Conservation (phyloP, 1,140 invertebrate species). For the Drosophila murphyi region DNA sequence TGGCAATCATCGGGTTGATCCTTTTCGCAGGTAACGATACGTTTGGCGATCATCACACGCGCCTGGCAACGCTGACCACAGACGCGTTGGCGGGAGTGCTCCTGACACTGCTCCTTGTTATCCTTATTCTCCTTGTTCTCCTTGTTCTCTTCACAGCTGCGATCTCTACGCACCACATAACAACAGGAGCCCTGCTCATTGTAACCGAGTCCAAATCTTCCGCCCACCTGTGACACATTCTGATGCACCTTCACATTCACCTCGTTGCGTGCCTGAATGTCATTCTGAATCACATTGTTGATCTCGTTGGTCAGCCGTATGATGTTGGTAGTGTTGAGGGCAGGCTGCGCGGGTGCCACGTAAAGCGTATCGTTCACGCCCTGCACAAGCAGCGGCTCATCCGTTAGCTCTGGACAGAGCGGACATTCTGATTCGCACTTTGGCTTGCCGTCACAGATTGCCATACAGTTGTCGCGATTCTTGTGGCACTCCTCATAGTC, state of each 20-base stretch:
- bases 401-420: conserved; percentile 61
- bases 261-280: conserved; percentile 56
- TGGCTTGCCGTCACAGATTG: conserved; percentile 20
- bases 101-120: conserved; percentile 33
- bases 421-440: conserved; percentile 58
- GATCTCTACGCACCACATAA: conserved; percentile 48
- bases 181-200: conserved; percentile 72
- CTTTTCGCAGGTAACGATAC: conserved; percentile 52
- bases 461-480: conserved; percentile 56
- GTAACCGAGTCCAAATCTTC: conserved; percentile 72
- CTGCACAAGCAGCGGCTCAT: conserved; percentile 70
- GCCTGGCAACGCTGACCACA: conserved; percentile 68
- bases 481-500: conserved; percentile 68
- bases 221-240: conserved; percentile 70
- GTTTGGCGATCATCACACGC: conserved; percentile 67
- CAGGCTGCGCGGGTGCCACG: conserved; percentile 22
- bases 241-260: conserved; percentile 65
- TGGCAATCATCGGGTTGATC: conserved; percentile 42
- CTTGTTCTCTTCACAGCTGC: conserved; percentile 40
- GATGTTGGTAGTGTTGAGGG: conserved; percentile 73
- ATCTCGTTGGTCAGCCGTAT: conserved; percentile 75
- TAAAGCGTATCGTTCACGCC: conserved; percentile 69
- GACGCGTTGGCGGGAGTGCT: conserved; percentile 52
- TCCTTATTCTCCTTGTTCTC: conserved; percentile 12
- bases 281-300: conserved; percentile 66